Evolutionary conservation across 2,888 invertebrate species (phyloP).

Genomic region (Schizotus pectinicornis): DNA sequence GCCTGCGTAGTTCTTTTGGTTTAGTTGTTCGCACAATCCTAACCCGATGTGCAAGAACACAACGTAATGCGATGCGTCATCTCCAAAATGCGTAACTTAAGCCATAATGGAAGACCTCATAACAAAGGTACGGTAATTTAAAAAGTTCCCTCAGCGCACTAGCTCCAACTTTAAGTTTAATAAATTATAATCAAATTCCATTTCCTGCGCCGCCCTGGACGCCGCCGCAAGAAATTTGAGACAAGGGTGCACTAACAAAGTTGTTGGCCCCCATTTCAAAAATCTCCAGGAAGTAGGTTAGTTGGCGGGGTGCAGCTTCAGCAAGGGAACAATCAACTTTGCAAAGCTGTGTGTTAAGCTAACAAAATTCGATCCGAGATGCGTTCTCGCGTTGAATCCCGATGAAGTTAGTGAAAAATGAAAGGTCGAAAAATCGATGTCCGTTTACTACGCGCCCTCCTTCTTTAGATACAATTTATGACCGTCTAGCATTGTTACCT

Average conservation of each 20-base stretch:
- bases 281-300: slow-evolving; percentile 20
- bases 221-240: slow-evolving; percentile 13
- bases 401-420: slow-evolving; percentile 25
- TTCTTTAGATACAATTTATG: slow-evolving; percentile 25
- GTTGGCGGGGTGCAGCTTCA: slow-evolving; percentile 19
- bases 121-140: not conserved
- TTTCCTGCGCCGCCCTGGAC: slow-evolving; percentile 3
- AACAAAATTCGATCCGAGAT: slow-evolving; percentile 20
- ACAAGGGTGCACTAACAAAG: slow-evolving; percentile 20
- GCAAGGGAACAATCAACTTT: slow-evolving; percentile 26
- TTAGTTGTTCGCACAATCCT: too few relatives aligned
- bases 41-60: too few relatives aligned
- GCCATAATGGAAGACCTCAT: too few relatives aligned
- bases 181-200: slow-evolving; percentile 3
- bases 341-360: slow-evolving; percentile 22
- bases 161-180: not conserved
- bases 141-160: not conserved
- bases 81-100: too few relatives aligned
- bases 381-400: slow-evolving; percentile 20
- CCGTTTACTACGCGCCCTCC: slow-evolving; percentile 16
- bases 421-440: slow-evolving; percentile 25
- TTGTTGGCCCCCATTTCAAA: slow-evolving; percentile 15
- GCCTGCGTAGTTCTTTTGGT: too few relatives aligned
- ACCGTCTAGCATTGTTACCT: slow-evolving; percentile 21
- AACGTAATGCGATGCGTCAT: too few relatives aligned